Conservation (phyloP, 2,888 invertebrate species). For the Torymus texanus region DNA sequence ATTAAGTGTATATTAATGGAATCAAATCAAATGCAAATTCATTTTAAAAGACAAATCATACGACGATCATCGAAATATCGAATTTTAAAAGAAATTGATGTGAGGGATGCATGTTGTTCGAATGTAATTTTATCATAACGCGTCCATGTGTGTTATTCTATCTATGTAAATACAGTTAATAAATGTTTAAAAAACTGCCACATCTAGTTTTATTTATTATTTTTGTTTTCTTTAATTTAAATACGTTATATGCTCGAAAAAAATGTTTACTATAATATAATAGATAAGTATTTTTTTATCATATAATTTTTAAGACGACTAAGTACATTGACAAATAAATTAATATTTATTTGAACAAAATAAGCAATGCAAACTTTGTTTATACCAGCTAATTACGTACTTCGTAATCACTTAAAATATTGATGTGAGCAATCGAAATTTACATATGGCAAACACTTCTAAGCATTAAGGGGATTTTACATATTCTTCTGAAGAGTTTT, state of each 20-base stretch:
- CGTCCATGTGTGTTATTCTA: conserved; percentile 25
- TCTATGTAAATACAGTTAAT: conserved; percentile 42
- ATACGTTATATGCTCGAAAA: too few relatives aligned
- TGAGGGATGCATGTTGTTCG: not conserved
- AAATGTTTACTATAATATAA: too few relatives aligned
- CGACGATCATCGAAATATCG: not conserved
- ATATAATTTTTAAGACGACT: too few relatives aligned
- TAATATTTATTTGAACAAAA: too few relatives aligned
- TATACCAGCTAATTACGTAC: not conserved
- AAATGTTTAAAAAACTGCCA: conserved; percentile 33
- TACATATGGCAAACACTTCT: conserved; percentile 23
- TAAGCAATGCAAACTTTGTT: too few relatives aligned
- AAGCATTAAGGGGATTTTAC: not conserved
- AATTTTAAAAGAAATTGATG: not conserved
- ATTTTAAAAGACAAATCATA: not conserved
- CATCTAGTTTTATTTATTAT: too few relatives aligned
- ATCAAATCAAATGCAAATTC: not conserved
- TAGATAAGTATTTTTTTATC: too few relatives aligned
- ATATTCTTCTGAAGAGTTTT: conserved; percentile 13
- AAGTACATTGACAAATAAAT: too few relatives aligned
- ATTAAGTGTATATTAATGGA: too few relatives aligned
- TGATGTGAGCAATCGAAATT: not conserved
- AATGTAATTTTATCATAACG: conserved; percentile 21
- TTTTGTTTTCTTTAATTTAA: too few relatives aligned
- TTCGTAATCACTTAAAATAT: not conserved